Evolutionary conservation across 2,113 vertebrate species (phyloP).

Genomic region (Datnioides undecimradiatus): DNA sequence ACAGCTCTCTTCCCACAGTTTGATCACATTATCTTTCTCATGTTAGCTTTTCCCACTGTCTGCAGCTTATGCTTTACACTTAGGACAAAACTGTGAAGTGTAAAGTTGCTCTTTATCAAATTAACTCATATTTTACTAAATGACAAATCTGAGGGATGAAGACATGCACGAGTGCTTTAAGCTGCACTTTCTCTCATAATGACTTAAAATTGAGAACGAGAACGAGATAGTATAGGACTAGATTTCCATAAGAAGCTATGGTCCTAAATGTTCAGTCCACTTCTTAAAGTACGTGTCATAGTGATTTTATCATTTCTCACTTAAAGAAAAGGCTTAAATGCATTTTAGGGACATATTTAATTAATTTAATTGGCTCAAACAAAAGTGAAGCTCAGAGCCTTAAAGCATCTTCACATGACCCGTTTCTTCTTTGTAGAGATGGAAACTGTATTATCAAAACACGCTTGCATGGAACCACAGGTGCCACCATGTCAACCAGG

Average conservation of each 20-base stretch:
- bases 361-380: background rate
- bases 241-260: background rate
- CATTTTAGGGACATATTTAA: background rate
- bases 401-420: too few species aligned
- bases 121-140: background rate
- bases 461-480: too few species aligned
- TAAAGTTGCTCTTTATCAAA: slow-evolving; percentile 5
- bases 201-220: too few species aligned
- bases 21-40: slow-evolving; percentile 4
- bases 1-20: slow-evolving; percentile 17
- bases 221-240: too few species aligned
- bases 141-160: background rate
- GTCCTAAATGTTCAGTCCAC: too few species aligned
- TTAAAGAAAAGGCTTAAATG: background rate
- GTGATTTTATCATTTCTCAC: background rate
- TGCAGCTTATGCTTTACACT: background rate
- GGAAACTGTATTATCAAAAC: too few species aligned
- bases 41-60: background rate
- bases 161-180: too few species aligned
- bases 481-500: background rate
- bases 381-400: background rate
- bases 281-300: too few species aligned
- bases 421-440: too few species aligned
- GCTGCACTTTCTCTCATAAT: too few species aligned
- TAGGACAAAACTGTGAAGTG: background rate